Base-by-base conservation (phyloP, 2,888 invertebrate genomes). In the Lobophora halterata region DNA sequence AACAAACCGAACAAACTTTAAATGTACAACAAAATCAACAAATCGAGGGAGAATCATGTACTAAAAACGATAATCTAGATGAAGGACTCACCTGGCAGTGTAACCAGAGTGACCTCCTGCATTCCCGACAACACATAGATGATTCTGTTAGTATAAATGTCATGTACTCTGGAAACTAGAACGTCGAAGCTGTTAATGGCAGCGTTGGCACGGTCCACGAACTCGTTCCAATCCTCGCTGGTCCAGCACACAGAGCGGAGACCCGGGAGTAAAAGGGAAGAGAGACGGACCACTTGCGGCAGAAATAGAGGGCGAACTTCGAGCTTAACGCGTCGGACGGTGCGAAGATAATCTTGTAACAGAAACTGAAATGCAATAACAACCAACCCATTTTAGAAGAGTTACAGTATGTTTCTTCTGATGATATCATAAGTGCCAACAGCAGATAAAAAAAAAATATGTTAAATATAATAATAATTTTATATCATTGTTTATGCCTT, bases 271-370 rank as follows among this genome's bases (percentile, higher is more conserved):
- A 98, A 83, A 51, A 95, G 91, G 5, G 93, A 92, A 1, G 96
- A 94, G 6, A 98, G 89, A 11, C 93, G 92, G 12, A 95, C 93
- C 46, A 97, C 88, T 86, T 97, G 97, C 0, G 97, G 96, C 16
- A 96, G 88, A 68, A 98, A 93, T 30, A 98, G 85, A 10, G 96
- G 95, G n/a, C 97, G 91, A 7, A 97, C 95, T 80, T 97, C 97
- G 24, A 93, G 79, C 65, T 96, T 95, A 0, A 96, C 95, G 14
- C 91, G 90, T 33, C 91, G 89, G 0, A 95, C 93, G 1, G 93
- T 92, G 26, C 88, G 82, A 16, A 93, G 79, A 59, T 95, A 95
- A 71, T 94, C 92, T 65, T 94, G 92, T 38, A 96, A 89, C 23
- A 96, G 88, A 66, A 94, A 91, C 92, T 95, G 79, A 10, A 27